phyloP scores from a whole-genome alignment of 2,888 invertebrate genomes.

The Chalcis sispes region DNA sequence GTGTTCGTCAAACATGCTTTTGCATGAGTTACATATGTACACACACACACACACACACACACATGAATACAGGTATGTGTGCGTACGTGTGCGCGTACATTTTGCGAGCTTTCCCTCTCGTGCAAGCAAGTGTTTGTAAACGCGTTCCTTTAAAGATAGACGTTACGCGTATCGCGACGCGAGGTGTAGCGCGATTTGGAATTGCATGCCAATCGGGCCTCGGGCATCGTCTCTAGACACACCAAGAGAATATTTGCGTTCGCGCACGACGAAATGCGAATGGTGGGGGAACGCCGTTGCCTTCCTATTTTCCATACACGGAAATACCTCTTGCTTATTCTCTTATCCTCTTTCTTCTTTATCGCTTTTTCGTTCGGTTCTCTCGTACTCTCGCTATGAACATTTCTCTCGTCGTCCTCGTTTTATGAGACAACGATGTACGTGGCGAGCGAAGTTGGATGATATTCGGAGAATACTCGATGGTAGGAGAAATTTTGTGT shows the following conservation, averaged over 20 bases:
- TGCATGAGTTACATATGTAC: background rate
- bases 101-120: background rate
- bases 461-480: too few relatives aligned
- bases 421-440: too few relatives aligned
- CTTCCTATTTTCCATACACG: background rate
- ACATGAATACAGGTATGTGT: too few relatives aligned
- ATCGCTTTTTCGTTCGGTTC: too few relatives aligned
- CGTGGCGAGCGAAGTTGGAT: too few relatives aligned
- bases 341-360: too few relatives aligned
- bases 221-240: background rate
- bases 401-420: too few relatives aligned
- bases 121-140: background rate
- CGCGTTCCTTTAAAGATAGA: slow-evolving; percentile 25
- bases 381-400: too few relatives aligned
- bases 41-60: background rate
- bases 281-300: background rate
- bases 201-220: slow-evolving; percentile 44
- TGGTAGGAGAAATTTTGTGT: too few relatives aligned
- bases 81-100: background rate
- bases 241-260: slow-evolving; percentile 20
- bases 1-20: too few relatives aligned
- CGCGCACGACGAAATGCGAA: background rate
- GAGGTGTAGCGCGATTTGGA: slow-evolving; percentile 29
- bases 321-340: background rate
- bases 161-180: slow-evolving; percentile 15